Evolutionary conservation across 2,113 vertebrate species (phyloP), one percentile per base, ranked within the genome.

Genomic region (Channa argus): DNA sequence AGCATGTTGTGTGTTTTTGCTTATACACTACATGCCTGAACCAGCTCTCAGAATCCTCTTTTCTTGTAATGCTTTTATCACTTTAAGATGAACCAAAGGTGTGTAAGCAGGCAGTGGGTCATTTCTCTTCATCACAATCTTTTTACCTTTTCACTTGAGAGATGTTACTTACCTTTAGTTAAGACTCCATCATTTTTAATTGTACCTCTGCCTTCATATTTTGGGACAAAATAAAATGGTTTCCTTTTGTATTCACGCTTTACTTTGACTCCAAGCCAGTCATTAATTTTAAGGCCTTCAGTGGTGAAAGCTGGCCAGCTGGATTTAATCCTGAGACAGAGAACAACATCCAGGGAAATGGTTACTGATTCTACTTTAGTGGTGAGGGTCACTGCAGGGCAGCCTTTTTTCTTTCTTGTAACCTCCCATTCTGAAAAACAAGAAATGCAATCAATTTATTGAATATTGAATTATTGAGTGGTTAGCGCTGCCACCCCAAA

Each of bases 331-430:
- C 93, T 8, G 71, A 98, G 78, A 52, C 94, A 89, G 65, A 97
- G 87, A 62, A 95, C 95, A 67, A 98, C 80, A 64, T 98, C 96
- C 71, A 98, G 87, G 0, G 94, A 95, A 90, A 97, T 95, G 14
- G 64, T 11, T 11, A 62, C 51, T 1, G 87, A 77, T 44, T 49
- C 63, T 0, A 63, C 50, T 34, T 3, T 0, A 14, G 50, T 81
- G 74, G 92, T 93, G 14, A 74, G 50, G 6, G 96, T 97, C 83
- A 98, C 94, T 55, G 96, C 96, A 66, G 96, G 96, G 59, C 96
- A 93, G 34, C 92, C 91, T 36, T 0, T 8, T 74, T 89, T 95
- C 58, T 88, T 94, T 51, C 6, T 92, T 44, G 84, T 63, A 67
- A 97, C 4, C 3, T 0, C 10, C 64, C 96, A 86, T 24, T 78